Percentiles rank a stretch among this genome's conserved stretches.
These are phyloP conservation scores for Melopsittacus undulatus DNA, from an alignment of 2,797 vertebrate genomes.

Conservation along the genomic window DNA sequence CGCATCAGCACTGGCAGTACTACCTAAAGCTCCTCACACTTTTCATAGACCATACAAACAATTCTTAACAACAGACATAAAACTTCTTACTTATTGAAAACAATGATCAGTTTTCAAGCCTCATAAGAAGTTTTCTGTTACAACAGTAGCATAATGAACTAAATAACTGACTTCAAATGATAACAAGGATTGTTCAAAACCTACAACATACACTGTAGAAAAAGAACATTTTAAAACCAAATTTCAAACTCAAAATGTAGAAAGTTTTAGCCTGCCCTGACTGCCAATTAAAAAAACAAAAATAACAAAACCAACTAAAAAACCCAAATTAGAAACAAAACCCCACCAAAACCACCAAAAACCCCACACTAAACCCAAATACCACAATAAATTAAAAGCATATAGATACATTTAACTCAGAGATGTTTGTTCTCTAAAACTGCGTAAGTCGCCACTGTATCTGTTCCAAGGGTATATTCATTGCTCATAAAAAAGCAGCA, in stretches of 20 bases:
- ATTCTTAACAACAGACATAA: neutral
- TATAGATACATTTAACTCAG: neutral
- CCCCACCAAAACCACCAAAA: neutral
- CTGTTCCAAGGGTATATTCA: neutral
- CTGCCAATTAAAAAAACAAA: neutral
- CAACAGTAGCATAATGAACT: neutral
- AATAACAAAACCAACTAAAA: neutral
- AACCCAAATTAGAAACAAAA: neutral
- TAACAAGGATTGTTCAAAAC: neutral
- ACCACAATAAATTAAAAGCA: neutral
- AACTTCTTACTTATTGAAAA: neutral
- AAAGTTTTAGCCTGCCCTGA: neutral
- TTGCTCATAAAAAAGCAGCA: neutral
- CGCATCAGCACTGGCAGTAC: neutral
- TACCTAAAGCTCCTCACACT: neutral
- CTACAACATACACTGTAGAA: rapidly evolving
- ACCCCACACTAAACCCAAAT: neutral
- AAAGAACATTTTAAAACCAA: neutral
- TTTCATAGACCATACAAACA: neutral
- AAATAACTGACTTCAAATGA: neutral
- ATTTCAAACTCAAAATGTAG: neutral
- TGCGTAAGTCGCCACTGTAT: rapidly evolving
- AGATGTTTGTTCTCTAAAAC: neutral
- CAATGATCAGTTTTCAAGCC: neutral
- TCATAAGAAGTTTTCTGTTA: neutral